These are phyloP conservation scores for Osedax fenrisi DNA, from an alignment of 2,888 invertebrate genomes.

Conservation along the genomic window DNA sequence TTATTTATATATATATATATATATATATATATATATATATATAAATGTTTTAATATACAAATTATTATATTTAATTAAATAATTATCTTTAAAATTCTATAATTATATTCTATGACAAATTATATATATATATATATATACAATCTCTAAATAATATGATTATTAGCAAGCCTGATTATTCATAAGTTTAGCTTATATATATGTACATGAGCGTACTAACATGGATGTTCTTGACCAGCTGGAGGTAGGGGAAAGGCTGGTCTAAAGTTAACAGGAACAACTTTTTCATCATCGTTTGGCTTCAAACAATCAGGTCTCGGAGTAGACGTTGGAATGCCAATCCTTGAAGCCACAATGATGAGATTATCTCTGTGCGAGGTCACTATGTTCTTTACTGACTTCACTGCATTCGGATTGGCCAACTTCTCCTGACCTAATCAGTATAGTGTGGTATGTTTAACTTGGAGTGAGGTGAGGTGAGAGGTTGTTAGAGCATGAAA, in stretches of 20 bases:
- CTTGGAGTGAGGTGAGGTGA: no score
- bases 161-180: no score
- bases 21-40: no score
- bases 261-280: background rate
- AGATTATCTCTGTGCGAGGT: conserved; percentile 27
- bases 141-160: no score
- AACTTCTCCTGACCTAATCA: background rate
- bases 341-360: conserved; percentile 39
- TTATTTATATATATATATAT: no score
- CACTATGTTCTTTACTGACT: background rate
- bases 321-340: conserved; percentile 44
- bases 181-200: no score
- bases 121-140: no score
- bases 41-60: no score
- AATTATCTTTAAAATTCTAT: no score
- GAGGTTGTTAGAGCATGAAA: no score
- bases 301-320: conserved; percentile 40
- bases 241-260: background rate
- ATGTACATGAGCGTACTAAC: background rate
- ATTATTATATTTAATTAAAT: no score
- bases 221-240: background rate
- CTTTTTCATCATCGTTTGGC: background rate
- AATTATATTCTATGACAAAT: no score
- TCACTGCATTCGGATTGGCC: background rate
- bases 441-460: background rate